Base-by-base conservation (phyloP, 2,888 invertebrate genomes). In the Elgonia sp. region DNA sequence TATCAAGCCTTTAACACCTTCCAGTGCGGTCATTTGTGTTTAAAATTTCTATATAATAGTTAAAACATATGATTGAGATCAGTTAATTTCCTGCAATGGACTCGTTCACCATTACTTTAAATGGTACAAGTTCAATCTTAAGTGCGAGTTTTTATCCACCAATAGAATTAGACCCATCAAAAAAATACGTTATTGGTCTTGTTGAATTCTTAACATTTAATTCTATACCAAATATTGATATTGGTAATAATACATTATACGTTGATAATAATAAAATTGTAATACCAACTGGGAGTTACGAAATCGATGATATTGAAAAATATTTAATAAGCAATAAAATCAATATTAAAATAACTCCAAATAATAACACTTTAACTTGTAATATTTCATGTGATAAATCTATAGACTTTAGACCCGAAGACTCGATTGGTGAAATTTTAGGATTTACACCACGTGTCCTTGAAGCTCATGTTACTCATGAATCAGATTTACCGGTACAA, bases 251-350 rank as follows among this genome's bases (percentile, higher is more conserved):
- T 40, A 65, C 3, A 39, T 18, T 40, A n/a, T 40, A 65, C 10
- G 9, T 65, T 70, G 90, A 57, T 16, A 62, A 62, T 29, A 16
- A 29, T 29, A 80, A 81, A 60, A 73, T 92, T n/a, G 80, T 50
- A 37, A 90, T 93, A 67, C 92, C 92, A 39, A 86, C 86, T 8
- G 92, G 93, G 6, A 91, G 92, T n/a, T 92, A 93, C 88, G 93
- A 93, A 91, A 89, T 93, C 20, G 88, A 89, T 20, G 91, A 93
- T 90, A 90, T 93, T 39, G 89, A 90, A 72, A 88, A 81, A 53
- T 91, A 89, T 85, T 62, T 92, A 39, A 21, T 8, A 53, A 70
- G 80, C 46, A 86, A 76, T 12, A n/a, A 55, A 29, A 46, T 75
- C 70, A 72, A 60, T n/a, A 69, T 88, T 7, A 55, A 21, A 57